Base-by-base conservation (phyloP, 1,140 invertebrate genomes). In the Phocides pigmalion region DNA sequence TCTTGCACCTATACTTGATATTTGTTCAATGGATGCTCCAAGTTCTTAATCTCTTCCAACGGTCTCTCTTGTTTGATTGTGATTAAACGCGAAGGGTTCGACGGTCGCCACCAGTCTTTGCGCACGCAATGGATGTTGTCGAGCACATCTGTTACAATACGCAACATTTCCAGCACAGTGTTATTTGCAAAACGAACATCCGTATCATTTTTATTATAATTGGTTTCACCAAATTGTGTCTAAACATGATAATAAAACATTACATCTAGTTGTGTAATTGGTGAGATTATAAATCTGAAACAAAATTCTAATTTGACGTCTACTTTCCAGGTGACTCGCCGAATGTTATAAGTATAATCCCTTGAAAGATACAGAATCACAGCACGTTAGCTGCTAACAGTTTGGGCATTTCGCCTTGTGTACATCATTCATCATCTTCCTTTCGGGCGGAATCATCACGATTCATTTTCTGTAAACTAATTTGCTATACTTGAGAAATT, bases 231-330 rank as follows among this genome's bases (percentile, higher is more conserved):
- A 82, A 84, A 84, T 87, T 86, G 81, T 84, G 66, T 76, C 74
- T 78, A 78, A 81, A 72, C 65, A 62, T 70, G 2, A 20, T 64
- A 67, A 70, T 79, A 79, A 59, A 59, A 61, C 62, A 56, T 66
- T 65, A 44, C 62, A 37, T 74, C 47, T 73, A 44, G 59, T 46
- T 66, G 62, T 79, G 56, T 81, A 72, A 90, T 89, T 90, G 87
- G 87, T 90, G 74, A 68, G 62, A 71, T 72, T 68, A 70, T 77
- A 42, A 79, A 87, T 82, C 75, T 87, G 80, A 84, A 77, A 77
- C 88, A 82, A 90, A 90, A 90, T 89, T 91, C 89, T 91, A 91
- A 91, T 91, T 89, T 87, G 80, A 87, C 77, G 79, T 91, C 89
- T 91, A 89, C 82, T 91, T 91, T 87, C 74, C 89, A 91, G 89